Evolutionary conservation across 2,888 invertebrate genomes (phyloP), one percentile per base, ranked within the genome.

Genomic region (Leptinotarsa haldemani): DNA sequence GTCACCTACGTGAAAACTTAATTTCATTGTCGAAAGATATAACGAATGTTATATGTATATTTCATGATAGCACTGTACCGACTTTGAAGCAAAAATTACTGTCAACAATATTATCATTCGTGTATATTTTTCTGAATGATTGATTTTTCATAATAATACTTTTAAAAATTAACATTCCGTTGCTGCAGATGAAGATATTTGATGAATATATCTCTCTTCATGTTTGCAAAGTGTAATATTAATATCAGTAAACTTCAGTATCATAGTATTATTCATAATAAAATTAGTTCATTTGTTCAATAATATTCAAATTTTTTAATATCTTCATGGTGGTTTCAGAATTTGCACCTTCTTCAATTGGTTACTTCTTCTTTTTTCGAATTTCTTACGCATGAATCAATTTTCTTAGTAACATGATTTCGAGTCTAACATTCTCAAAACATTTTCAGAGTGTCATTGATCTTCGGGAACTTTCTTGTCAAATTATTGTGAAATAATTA

Each of bases 361-460:
- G 3, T 52, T 52, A 7, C 52, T 18, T 12, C 4, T 9, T 16
- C 22, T 56, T 22, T 22, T 15, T 56, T 22, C 15, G 13, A 25
- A 22, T 56, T 56, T 20, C 22, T 4, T 25, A 13, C 22, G 56
- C 56, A 56, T 56, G 56, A 25, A 18, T 56, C 22, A 56, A 22
- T 22, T 56, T 56, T 22, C 4, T 20, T 56, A 56, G 18, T 56
- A 4, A 22, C 18, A 3, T 56, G 0, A 56, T 20, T 15, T 12
- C 50, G 4, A 15, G 52, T 18, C n/a, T 53, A 22, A 13, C 20
- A 20, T 12, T 56, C 56, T 22, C 13, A 56, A 56, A 20, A 15
- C 2, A 15, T 56, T 15, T 22, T 56, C 56, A 56, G 56, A 25
- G 56, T 56, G 56, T 56, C 56, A 56, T 56, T 56, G 56, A 12